Percentiles rank a stretch among this genome's conserved stretches.
Conservation (phyloP, 2,113 vertebrate species). For the Condylura cristata region DNA sequence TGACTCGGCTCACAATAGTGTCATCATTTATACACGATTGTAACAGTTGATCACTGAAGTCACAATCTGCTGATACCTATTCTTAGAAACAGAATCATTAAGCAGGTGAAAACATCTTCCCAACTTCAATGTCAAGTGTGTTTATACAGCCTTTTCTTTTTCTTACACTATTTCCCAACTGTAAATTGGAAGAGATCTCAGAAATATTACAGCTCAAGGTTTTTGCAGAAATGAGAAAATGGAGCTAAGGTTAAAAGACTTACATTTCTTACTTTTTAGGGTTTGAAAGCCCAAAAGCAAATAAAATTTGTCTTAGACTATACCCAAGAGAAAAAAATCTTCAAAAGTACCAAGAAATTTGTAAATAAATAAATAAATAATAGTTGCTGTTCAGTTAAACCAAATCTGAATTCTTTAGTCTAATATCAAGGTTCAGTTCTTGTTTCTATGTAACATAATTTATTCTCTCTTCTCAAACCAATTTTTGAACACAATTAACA, state of each 20-base stretch:
- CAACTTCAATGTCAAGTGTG: neutral
- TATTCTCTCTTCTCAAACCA: neutral
- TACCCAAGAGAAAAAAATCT: neutral
- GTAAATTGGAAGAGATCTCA: conserved; percentile 8
- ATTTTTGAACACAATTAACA: neutral
- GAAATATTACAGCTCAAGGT: neutral
- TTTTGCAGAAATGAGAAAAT: neutral
- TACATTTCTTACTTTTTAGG: neutral
- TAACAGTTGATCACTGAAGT: neutral
- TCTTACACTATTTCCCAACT: neutral
- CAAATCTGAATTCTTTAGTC: neutral
- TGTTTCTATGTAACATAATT: neutral
- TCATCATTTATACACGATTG: neutral
- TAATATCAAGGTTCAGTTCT: neutral
- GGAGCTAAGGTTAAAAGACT: neutral
- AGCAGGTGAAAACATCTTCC: neutral
- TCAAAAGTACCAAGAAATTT: conserved; percentile 16
- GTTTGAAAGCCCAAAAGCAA: neutral
- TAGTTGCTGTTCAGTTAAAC: neutral
- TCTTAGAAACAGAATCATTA: neutral
- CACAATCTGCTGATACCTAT: neutral
- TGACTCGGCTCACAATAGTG: neutral
- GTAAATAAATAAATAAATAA: conserved; percentile 18
- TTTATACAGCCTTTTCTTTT: neutral
- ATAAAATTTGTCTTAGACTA: neutral